phyloP scores from a whole-genome alignment of 2,797 vertebrate species.

The Trachops cirrhosus region DNA sequence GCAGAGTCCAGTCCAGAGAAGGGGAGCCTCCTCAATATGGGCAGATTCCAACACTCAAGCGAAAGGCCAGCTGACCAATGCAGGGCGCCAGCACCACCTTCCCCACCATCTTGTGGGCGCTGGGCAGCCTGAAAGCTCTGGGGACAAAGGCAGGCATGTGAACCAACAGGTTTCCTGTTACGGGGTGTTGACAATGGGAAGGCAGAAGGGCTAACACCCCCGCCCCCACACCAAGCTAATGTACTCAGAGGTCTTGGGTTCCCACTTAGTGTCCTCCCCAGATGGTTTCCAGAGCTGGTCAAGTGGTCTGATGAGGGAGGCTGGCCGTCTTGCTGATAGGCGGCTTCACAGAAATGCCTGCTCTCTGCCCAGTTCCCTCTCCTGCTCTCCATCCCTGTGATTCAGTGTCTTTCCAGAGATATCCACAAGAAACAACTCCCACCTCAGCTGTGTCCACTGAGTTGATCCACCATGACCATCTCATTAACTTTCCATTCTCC shows the following conservation, averaged over 20 bases:
- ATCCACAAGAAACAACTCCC: neutral
- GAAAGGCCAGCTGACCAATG: neutral
- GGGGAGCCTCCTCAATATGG: neutral
- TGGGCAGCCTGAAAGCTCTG: neutral
- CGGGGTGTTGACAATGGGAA: neutral
- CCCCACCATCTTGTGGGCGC: fast-evolving
- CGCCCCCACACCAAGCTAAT: neutral
- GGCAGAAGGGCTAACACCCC: neutral
- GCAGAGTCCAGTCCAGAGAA: neutral
- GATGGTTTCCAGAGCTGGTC: neutral
- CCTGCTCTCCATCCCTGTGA: neutral
- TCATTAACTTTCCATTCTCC: neutral
- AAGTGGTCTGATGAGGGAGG: neutral
- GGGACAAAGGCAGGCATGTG: too few species aligned
- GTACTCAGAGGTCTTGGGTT: neutral
- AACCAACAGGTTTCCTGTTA: neutral
- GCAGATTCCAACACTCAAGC: neutral
- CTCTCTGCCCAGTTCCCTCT: neutral
- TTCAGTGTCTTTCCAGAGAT: neutral
- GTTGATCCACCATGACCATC: neutral
- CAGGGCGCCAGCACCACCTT: neutral
- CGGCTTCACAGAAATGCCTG: neutral
- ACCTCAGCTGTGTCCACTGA: neutral
- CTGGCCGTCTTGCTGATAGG: neutral
- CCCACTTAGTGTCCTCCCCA: neutral